A percentile compares a stretch with the other conserved stretches of the same genome.
phyloP scores from a whole-genome alignment of 2,113 vertebrate genomes.

The Ivindomyrus marchei region DNA sequence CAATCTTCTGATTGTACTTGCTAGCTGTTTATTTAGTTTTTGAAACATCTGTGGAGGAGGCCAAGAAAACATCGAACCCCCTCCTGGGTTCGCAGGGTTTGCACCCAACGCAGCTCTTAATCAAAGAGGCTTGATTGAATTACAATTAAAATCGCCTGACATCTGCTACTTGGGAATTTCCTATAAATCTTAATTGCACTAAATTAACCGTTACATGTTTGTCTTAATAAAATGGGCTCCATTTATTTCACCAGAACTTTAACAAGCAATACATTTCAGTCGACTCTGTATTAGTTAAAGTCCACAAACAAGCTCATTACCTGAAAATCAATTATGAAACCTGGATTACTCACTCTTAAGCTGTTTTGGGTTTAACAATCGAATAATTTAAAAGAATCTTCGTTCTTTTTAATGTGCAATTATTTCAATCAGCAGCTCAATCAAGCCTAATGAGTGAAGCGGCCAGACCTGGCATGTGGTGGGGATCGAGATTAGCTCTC shows the following conservation, averaged over 20 bases:
- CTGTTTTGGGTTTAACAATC: neutral
- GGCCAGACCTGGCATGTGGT: neutral
- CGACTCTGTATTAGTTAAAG: neutral
- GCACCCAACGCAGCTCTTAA: neutral
- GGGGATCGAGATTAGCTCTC: neutral
- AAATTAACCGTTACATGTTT: neutral
- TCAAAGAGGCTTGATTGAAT: neutral
- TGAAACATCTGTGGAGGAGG: neutral
- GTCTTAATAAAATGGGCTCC: neutral
- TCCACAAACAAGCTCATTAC: neutral
- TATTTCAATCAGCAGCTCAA: neutral
- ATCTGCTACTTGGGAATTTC: neutral
- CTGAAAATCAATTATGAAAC: neutral
- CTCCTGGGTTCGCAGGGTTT: neutral
- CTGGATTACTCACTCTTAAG: neutral
- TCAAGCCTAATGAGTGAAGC: neutral
- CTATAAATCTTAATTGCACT: neutral
- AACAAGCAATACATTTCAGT: neutral
- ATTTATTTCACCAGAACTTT: neutral
- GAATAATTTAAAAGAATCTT: neutral
- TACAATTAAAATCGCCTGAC: neutral
- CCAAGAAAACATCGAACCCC: neutral
- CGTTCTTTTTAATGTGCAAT: neutral
- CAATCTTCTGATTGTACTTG: neutral
- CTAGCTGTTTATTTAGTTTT: neutral